Evolutionary conservation across 2,888 invertebrate genomes (phyloP), one percentile per base, ranked within the genome.

Genomic region (Drosophila algonquin): DNA sequence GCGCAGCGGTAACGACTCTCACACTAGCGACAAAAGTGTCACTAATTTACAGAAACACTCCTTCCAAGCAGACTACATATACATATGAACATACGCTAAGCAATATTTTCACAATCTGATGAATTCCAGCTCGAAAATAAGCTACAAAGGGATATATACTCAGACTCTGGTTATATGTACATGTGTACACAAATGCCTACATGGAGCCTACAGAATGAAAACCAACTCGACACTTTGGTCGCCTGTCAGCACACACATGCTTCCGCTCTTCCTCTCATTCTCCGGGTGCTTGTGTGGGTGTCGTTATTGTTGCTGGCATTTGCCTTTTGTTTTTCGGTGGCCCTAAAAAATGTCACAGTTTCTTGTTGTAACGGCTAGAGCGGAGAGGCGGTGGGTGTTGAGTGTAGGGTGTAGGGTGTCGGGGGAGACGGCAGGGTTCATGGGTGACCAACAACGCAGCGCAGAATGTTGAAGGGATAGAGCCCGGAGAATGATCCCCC

Each of bases 321-420:
- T 78, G 79, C 76, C 79, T 70, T 81, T 85, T 74, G 77, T 79
- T 74, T 59, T 81, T 72, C 56, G 71, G 47, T 68, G 80, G 45
- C 73, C 73, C 65, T 48, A 67, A 82, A 85, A 81, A 79, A 81
- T 67, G 75, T 51, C 80, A 77, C 83, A 86, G 83, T 88, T 86
- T 86, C 88, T 82, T 82, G 76, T 86, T 88, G 48, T 80, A 56
- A 67, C 79, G 68, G 68, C 70, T 65, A 68, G 78, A 77, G 75
- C 44, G 59, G 53, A 59, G 68, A 71, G 21, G n/a, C n/a, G 27
- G 16, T 16, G 2, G 12, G 40, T n/a, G 46, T 27, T n/a, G 16
- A 40, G 24, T 46, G 52, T 30, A 50, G 50, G 75, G 46, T 57
- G 74, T 6, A 6, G 40, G 14, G n/a, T n/a, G n/a, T n/a, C n/a